Evolutionary conservation across 2,113 vertebrate genomes (phyloP), one percentile per base, ranked within the genome.

Genomic region (Oreocharis arfaki): DNA sequence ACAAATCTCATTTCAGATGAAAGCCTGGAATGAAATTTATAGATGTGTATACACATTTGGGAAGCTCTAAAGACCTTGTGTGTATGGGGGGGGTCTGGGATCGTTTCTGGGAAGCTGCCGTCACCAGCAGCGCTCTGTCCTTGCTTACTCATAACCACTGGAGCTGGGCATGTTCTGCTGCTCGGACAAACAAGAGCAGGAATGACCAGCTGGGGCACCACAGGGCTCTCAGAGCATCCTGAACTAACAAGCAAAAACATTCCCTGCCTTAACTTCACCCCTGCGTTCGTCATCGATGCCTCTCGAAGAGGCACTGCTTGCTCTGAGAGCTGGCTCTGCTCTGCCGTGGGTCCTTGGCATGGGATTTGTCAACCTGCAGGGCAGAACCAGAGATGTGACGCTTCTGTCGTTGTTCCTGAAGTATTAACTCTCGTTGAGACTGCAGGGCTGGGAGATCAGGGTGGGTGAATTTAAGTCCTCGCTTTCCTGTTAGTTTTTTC

Each of bases 101-200:
- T 84, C 10, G 5, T 84, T 78, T 94, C 71, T 95, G 79, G 89
- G 93, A 92, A 97, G 84, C 77, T 71, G 87, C 83, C 79, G 83
- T 91, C 82, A 90, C 88, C 92, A 84, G 50, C 28, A 81, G 63
- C 5, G 24, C 68, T 84, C 68, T 30, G 55, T 74, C 22, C 49
- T 28, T 9, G 2, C 80, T 93, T 88, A 77, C 63, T 96, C 94
- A 95, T 67, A 84, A 69, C 89, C 93, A 94, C 87, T 41, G 63
- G 47, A 16, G 79, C 79, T 90, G 87, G 71, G 35, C 79, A 49
- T 9, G 52, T 39, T 70, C 76, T 92, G 75, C 81, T 75, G 47
- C 90, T 92, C 0, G 15, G 94, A 87, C 78, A 89, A 91, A 88
- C 47, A 84, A 71, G 89, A 94, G 59, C 71, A 88, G 95, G n/a